Conservation (phyloP, 2,888 invertebrate species). For the Drosophila mercatorum region DNA sequence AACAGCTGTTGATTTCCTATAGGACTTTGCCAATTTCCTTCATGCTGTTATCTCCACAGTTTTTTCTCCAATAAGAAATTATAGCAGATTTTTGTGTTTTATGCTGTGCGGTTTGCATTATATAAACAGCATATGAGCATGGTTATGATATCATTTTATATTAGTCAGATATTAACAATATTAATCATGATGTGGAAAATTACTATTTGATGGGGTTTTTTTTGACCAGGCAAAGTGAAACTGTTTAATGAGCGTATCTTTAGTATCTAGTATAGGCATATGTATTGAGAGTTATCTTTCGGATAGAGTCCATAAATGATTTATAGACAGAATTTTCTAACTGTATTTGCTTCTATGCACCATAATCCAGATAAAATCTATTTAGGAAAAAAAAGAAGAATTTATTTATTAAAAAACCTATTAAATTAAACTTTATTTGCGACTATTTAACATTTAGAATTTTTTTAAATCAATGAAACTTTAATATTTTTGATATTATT, state of each 20-base stretch:
- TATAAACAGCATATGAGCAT: background rate
- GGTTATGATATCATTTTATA: constrained; percentile 9
- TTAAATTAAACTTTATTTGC: too few species aligned
- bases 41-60: background rate
- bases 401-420: too few species aligned
- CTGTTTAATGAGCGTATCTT: background rate
- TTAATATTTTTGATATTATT: too few species aligned
- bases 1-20: constrained; percentile 56
- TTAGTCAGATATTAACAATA: background rate
- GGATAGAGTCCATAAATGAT: too few species aligned
- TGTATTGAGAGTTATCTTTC: too few species aligned
- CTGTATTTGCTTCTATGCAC: background rate
- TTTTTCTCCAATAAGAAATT: background rate
- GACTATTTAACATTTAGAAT: too few species aligned
- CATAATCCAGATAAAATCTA: too few species aligned
- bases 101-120: background rate
- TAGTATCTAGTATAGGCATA: background rate
- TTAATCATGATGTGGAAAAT: background rate
- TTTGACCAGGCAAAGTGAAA: background rate
- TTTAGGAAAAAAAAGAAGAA: too few species aligned
- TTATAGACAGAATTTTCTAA: too few species aligned
- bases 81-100: background rate
- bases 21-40: background rate
- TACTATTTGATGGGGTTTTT: background rate
- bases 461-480: too few species aligned